Percentiles rank a stretch among this genome's conserved stretches.
These are phyloP conservation scores for Chondrilla cf. caribensis DNA, from an alignment of 37 sponge, comb jelly and placozoan species.

Conservation along the genomic window DNA sequence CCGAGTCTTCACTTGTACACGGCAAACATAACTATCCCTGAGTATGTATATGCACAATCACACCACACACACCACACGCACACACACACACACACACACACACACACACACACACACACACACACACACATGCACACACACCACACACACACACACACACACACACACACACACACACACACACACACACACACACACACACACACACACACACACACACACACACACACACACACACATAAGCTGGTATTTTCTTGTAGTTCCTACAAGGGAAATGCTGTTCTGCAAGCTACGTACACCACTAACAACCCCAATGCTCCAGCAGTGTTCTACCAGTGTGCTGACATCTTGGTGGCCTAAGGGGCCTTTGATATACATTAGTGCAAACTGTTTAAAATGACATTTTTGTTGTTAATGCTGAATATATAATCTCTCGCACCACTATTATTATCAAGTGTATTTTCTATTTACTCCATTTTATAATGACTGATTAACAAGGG, in stretches of 20 bases:
- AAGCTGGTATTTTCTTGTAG: background rate
- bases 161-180: background rate
- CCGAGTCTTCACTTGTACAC: slow-evolving; percentile 33
- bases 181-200: slow-evolving; percentile 33
- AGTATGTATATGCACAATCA: background rate
- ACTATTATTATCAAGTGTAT: too few species aligned
- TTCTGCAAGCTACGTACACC: slow-evolving; percentile 52
- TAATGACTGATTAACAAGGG: too few species aligned
- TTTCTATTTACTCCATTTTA: too few species aligned
- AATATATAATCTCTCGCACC: too few species aligned
- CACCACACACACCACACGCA: background rate
- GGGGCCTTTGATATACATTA: background rate
- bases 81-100: background rate
- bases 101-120: background rate
- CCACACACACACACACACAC: background rate
- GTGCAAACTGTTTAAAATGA: background rate
- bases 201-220: slow-evolving; percentile 27
- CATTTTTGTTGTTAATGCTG: too few species aligned
- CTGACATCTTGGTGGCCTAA: slow-evolving; percentile 46
- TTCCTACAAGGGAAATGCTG: background rate
- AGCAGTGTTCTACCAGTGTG: slow-evolving; percentile 83
- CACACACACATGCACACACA: background rate
- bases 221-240: background rate
- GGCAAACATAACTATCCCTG: slow-evolving; percentile 21
- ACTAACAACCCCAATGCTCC: slow-evolving; percentile 84